A percentile compares a stretch with the other conserved stretches of the same genome.
phyloP scores from a whole-genome alignment of 2,888 invertebrate genomes.

The Erebia epiphron region DNA sequence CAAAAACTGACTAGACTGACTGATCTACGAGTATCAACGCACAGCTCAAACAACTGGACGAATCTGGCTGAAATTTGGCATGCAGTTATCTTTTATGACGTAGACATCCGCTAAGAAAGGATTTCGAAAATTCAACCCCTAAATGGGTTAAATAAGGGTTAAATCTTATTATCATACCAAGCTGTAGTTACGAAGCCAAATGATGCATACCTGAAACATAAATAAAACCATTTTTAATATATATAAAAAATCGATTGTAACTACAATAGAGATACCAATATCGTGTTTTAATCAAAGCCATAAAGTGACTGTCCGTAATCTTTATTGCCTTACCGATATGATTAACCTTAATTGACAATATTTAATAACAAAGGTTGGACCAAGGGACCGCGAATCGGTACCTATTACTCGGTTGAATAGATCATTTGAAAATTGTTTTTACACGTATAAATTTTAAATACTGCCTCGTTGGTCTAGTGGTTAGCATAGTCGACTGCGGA shows the following conservation, averaged over 20 bases:
- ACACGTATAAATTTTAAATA: too few species aligned
- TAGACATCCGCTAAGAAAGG: neutral
- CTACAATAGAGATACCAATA: neutral
- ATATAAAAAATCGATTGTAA: neutral
- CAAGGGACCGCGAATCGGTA: too few species aligned
- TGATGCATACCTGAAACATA: constrained; percentile 8
- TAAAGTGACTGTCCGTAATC: neutral
- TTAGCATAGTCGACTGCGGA: too few species aligned
- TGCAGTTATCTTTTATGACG: too few species aligned
- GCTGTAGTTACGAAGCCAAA: neutral
- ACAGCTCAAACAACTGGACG: too few species aligned
- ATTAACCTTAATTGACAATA: neutral
- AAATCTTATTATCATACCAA: neutral
- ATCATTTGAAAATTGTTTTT: too few species aligned
- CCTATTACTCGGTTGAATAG: too few species aligned
- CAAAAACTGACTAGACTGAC: too few species aligned
- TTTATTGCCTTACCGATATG: neutral
- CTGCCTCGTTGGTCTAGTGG: too few species aligned
- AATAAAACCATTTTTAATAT: neutral
- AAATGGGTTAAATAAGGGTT: neutral
- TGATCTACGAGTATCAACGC: too few species aligned
- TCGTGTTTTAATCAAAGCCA: neutral
- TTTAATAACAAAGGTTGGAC: too few species aligned
- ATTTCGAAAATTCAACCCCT: neutral
- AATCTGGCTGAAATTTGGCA: neutral